phyloP scores from a whole-genome alignment of 2,113 vertebrate species.

The Lynx canadensis region DNA sequence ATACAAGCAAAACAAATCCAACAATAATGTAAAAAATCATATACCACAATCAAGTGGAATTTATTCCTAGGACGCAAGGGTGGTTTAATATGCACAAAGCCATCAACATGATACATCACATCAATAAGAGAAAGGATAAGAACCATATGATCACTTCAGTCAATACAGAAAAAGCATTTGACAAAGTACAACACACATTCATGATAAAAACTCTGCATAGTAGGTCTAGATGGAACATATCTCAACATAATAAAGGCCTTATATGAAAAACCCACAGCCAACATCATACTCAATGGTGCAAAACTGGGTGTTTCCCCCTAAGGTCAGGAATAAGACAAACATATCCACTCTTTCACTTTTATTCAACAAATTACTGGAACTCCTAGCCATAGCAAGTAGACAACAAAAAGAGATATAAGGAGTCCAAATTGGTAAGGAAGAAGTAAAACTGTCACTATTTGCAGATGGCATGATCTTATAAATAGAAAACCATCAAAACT shows the following conservation, averaged over 20 bases:
- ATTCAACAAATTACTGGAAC: not conserved
- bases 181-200: not conserved
- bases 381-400: not conserved
- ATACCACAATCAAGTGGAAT: no score
- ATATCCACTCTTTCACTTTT: not conserved
- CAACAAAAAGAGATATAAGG: not conserved
- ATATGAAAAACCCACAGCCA: not conserved
- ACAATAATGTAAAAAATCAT: no score
- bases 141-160: not conserved
- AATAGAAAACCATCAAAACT: not conserved
- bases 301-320: not conserved
- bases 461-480: not conserved
- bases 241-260: not conserved
- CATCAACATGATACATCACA: no score
- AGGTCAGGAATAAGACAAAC: not conserved
- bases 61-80: no score
- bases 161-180: not conserved
- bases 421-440: not conserved
- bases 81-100: no score
- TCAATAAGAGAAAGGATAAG: no score
- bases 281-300: not conserved
- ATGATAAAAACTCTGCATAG: not conserved
- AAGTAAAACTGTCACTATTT: not conserved
- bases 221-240: not conserved
- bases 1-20: no score